Evolutionary conservation across 2,888 invertebrate species (phyloP), one percentile per base, ranked within the genome.

Genomic region (Conus canariensis): DNA sequence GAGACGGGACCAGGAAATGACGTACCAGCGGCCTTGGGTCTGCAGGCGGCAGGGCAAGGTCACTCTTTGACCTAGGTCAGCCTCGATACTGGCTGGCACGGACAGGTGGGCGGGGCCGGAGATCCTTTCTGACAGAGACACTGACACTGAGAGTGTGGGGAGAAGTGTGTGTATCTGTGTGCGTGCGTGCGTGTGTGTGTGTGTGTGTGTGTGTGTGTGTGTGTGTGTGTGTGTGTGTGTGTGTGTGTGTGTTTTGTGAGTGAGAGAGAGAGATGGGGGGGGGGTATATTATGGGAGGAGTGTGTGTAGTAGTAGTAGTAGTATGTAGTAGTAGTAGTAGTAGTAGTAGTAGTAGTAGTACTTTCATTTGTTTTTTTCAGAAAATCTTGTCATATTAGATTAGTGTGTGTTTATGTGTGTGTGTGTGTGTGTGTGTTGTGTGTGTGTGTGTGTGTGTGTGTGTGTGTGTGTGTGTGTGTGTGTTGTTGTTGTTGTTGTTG

Each of bases 11-110:
- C 91, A 91, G 85, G 77, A 74, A 70, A 91, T 90, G 87, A 85
- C 85, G 82, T 70, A 90, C 91, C 91, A 91, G 6, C 88, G 90
- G 30, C 30, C 59, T 14, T 25, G 85, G 12, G 90, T 90, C 56
- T 85, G 83, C 59, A 91, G 88, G 4, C 89, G 89, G 59, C 91
- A 91, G 19, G 77, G 16, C 82, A 91, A 88, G 89, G 90, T 90
- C 58, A 67, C 91, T n/a, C 67, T 88, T 16, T 59, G 22, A 14
- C 88, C 91, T 45, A 91, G 45, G 85, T 89, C 85, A 30, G 67
- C 89, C 30, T 85, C 74, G 19, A 70, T 89, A 6, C 64, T 56
- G 25, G n/a, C 25, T 9, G 89, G 89, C 14, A 89, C 89, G 3
- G 30, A 85, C 74, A 89, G 85, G 70, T 85, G 70, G 25, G 74